A percentile compares a stretch with the other conserved stretches of the same genome.
phyloP scores from a whole-genome alignment of 1,140 invertebrate species.

The Caenorhabditis briggsae region DNA sequence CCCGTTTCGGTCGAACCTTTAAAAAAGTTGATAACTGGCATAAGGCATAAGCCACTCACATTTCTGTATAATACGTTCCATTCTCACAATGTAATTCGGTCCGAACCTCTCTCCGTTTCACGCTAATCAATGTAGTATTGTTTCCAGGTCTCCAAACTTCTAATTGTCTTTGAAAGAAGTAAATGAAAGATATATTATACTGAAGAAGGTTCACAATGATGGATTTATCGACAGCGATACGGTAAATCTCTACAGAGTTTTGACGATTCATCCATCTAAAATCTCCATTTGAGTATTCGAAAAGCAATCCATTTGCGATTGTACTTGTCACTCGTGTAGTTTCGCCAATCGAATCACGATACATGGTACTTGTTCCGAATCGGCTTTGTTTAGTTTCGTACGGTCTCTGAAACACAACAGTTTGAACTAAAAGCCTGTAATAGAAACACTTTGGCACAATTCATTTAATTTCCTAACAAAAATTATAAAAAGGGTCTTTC shows the following conservation, averaged over 20 bases:
- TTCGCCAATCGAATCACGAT: neutral
- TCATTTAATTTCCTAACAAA: too few species aligned
- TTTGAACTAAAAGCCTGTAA: neutral
- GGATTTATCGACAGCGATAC: neutral
- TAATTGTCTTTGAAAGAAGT: neutral
- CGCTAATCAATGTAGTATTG: slow-evolving; percentile 19
- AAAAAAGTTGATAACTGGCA: neutral
- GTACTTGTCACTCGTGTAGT: neutral
- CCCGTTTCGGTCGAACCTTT: neutral
- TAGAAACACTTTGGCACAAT: too few species aligned
- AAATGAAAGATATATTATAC: slow-evolving; percentile 8
- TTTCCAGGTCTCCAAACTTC: slow-evolving; percentile 7
- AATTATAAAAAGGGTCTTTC: too few species aligned
- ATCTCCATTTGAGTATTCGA: slow-evolving; percentile 21
- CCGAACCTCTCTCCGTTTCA: slow-evolving; percentile 27
- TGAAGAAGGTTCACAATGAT: neutral
- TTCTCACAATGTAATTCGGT: neutral
- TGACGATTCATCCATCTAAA: slow-evolving; percentile 15
- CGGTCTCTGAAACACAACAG: neutral
- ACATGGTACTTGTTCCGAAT: neutral
- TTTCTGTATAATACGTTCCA: slow-evolving; percentile 12
- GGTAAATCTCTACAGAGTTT: slow-evolving; percentile 14
- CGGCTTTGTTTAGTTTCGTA: neutral
- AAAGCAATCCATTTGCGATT: neutral
- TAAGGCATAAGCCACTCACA: neutral